Percentiles rank a stretch among this genome's conserved stretches.
Conservation (phyloP, 1,140 invertebrate genomes). For the Hesperophylax magnus region DNA sequence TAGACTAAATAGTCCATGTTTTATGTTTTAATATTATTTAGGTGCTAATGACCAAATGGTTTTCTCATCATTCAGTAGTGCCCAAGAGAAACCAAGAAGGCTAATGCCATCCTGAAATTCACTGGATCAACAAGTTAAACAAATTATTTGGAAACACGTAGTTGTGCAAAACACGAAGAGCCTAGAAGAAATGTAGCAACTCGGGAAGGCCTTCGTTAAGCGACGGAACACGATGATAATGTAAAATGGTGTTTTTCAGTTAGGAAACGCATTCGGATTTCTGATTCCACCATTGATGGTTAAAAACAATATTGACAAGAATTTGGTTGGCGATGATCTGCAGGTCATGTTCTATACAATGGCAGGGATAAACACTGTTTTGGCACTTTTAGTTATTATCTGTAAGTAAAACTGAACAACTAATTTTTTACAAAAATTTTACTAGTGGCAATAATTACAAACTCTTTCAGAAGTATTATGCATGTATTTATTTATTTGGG, state of each 20-base stretch:
- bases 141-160: no score
- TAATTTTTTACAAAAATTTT: background rate
- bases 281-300: conserved; percentile 90
- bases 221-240: conserved; percentile 35
- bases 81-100: no score
- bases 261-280: conserved; percentile 92
- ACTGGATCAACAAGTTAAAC: no score
- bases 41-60: no score
- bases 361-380: conserved; percentile 80
- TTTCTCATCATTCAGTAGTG: no score
- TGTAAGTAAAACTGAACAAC: conserved; percentile 75
- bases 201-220: no score
- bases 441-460: background rate
- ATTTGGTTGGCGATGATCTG: conserved; percentile 78
- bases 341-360: conserved; percentile 86
- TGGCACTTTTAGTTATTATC: conserved; percentile 84
- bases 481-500: background rate
- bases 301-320: conserved; percentile 70
- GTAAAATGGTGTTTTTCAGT: conserved; percentile 69
- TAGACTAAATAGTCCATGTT: no score
- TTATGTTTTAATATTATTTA: no score
- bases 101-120: no score
- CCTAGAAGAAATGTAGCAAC: no score
- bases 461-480: background rate
- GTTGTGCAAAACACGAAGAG: no score